Conservation (phyloP, 2,797 vertebrate species). For the Typhlichthys eigenmanni region DNA sequence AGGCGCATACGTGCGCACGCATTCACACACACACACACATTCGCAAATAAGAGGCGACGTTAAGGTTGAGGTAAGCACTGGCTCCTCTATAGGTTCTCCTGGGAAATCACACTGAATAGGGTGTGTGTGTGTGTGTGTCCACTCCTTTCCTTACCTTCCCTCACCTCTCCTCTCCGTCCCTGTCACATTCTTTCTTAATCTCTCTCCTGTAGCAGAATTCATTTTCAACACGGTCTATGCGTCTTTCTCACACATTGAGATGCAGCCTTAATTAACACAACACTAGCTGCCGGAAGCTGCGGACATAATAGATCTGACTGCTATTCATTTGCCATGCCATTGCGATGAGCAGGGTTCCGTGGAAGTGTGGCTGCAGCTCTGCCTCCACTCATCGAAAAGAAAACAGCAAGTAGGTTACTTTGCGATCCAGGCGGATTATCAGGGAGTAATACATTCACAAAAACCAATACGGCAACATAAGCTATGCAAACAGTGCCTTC, state of each 20-base stretch:
- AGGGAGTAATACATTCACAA: too few relatives aligned
- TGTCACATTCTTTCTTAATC: neutral
- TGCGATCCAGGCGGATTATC: too few relatives aligned
- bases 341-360: too few relatives aligned
- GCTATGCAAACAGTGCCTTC: too few relatives aligned
- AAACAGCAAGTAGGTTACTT: too few relatives aligned
- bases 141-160: neutral
- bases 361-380: too few relatives aligned
- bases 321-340: neutral
- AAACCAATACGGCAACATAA: too few relatives aligned
- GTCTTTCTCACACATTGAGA: neutral
- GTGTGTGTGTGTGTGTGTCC: conserved; percentile 17
- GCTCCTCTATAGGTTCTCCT: conserved; percentile 48
- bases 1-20: conserved; percentile 5
- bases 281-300: neutral
- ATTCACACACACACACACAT: conserved; percentile 7
- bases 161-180: neutral
- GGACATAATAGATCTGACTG: neutral
- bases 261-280: neutral
- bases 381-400: too few relatives aligned
- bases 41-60: conserved; percentile 36
- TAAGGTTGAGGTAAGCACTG: conserved; percentile 43
- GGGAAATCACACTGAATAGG: conserved; percentile 69
- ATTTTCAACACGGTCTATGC: neutral
- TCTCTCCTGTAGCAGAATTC: neutral